Base-by-base conservation (phyloP, 1,140 invertebrate genomes). In the Drosophila pachea region DNA sequence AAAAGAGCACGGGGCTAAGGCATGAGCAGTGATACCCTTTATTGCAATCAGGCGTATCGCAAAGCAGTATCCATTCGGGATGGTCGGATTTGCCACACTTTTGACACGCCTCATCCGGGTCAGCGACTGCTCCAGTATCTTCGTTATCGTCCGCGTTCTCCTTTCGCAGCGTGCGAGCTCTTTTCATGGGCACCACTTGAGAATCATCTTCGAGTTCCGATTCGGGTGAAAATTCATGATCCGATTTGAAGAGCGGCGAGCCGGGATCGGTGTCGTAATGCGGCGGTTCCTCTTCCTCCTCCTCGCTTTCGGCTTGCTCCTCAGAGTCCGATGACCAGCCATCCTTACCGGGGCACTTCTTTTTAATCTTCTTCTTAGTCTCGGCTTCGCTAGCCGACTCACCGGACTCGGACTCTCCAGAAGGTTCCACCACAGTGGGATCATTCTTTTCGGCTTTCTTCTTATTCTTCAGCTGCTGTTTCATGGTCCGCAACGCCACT, bases 1-100 rank as follows among this genome's bases (percentile, higher is more conserved):
- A 91, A 90, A 98, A 94, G 6, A 99, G 91, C 12, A 97, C 93
- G 1, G 98, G 97, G 42, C 95, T 93, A 0, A 99, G 91, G 89
- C 98, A 99, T 5, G 95, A 95, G 49, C 96, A 97, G 91, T 99
- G 98, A 93, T 96, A 99, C 16, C 97, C 97, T 68, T 93, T 94
- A 89, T 99, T 97, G 90, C 98, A 99, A 33, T 50, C 54, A 4
- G 72, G 78, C 47, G 93, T 93, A 90, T 99, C 98, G 89, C 98
- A 99, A 1, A 99, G 90, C 55, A 99, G 90, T 78, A 99, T 98
- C 96, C 96, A 98, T 88, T 98, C 97, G 0, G 97, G 97, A 90
- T 98, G 96, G 89, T 98, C 96, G 8, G 92, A 93, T 90, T 97
- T 95, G 0, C 93, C 93, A 90, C 97, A 99, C 77, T 95, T 95